These are phyloP conservation scores for Drosophila setifemur DNA, from an alignment of 1,140 invertebrate species.

Conservation along the genomic window DNA sequence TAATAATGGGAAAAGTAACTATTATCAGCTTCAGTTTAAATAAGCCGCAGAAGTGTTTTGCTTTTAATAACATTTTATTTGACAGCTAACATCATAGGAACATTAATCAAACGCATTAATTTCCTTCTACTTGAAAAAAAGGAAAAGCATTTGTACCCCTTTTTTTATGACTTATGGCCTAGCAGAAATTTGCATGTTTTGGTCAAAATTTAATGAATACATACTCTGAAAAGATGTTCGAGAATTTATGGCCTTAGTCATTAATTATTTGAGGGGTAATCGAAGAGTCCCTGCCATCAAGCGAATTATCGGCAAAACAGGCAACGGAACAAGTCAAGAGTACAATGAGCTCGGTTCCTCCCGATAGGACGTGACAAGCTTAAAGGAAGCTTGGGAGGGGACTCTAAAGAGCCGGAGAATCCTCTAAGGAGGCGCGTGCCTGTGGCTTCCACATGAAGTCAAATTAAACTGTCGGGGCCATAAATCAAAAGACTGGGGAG, in stretches of 20 bases:
- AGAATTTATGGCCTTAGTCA: slow-evolving; percentile 45
- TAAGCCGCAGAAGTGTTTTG: not conserved
- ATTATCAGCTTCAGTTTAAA: not conserved
- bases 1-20: not conserved
- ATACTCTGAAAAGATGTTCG: slow-evolving; percentile 16
- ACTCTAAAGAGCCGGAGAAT: not conserved
- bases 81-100: not conserved
- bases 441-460: slow-evolving; percentile 38
- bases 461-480: slow-evolving; percentile 68
- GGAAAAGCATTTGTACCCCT: not conserved
- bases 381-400: not conserved
- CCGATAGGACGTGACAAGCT: slow-evolving; percentile 50
- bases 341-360: slow-evolving; percentile 53
- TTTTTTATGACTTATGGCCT: slow-evolving; percentile 20
- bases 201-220: slow-evolving; percentile 33
- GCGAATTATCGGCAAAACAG: slow-evolving; percentile 47
- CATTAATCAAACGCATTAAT: slow-evolving; percentile 16
- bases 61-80: slow-evolving; percentile 5
- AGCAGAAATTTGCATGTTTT: slow-evolving; percentile 42
- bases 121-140: not conserved
- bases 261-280: slow-evolving; percentile 17
- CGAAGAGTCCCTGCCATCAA: slow-evolving; percentile 34
- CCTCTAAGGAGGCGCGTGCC: slow-evolving; percentile 22
- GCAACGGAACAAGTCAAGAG: slow-evolving; percentile 37
- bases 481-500: slow-evolving; percentile 61